Base-by-base conservation (phyloP, 1,140 invertebrate species). In the Philopotamus ludificatus region DNA sequence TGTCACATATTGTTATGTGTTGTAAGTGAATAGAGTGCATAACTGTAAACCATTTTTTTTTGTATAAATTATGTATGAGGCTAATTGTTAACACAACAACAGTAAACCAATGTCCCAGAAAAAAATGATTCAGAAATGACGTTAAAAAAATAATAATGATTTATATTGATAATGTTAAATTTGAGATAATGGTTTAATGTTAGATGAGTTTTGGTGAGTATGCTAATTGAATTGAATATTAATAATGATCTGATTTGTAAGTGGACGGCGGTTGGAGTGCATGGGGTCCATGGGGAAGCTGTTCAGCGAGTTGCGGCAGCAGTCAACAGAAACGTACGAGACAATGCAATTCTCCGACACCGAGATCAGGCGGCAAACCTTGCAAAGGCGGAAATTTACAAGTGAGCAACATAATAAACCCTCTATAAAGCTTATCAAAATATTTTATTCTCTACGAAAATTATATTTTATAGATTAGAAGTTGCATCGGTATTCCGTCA, bases 361-460 rank as follows among this genome's bases (percentile, higher is more conserved):
- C 67, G 0, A 79, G 75, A 55, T 16, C 25, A 0, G 78, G 77
- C 1, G 78, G 79, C 21, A 77, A 76, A 53, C 68, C 63, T 0
- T 81, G 79, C 63, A 25, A 41, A 0, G 80, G 79, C 1, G 76
- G 78, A 34, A 77, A 77, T 63, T 70, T 81, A 34, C 77, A 82
- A 74, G 85, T 80, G 61, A 73, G 16, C 51, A 34, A 34, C 12
- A 34, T 34, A 34, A 12, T 12, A 34, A 34, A 4, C 4, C 12
- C 4, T 34, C 28, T 7, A 34, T 34, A 7, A 34, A 34, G 12
- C 4, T 34, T 34, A 34, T 4, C 28, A 34, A 7, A 4, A 34
- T 9, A 20, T 47, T 47, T 20, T 34, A 12, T 34, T 7, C 28
- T 7, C 28, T 12, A 34, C 28, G 12, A 34, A 34, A 34, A 34